phyloP scores from a whole-genome alignment of 2,888 invertebrate species.

The Drosophila cracens region DNA sequence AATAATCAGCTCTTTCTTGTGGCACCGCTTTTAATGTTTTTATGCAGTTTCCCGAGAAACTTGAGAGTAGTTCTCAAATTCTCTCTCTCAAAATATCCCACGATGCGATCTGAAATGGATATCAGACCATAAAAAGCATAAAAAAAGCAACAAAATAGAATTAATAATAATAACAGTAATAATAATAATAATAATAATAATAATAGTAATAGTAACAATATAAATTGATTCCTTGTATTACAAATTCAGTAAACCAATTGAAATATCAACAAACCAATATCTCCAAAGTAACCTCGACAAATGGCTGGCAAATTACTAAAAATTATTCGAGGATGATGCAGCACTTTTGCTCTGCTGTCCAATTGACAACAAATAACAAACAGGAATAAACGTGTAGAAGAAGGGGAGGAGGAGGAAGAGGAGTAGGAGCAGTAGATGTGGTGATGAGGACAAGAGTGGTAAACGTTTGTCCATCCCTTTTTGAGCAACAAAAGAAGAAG shows the following conservation, averaged over 20 bases:
- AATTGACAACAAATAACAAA: conserved; percentile 26
- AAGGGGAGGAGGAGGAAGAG: neutral
- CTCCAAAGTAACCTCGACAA: conserved; percentile 17
- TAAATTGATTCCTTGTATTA: neutral
- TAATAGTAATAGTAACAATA: rapidly evolving
- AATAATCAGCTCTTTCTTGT: neutral
- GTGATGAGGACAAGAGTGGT: neutral
- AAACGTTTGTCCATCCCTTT: conserved; percentile 27
- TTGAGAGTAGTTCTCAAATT: neutral
- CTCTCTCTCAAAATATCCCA: neutral
- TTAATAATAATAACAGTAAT: neutral
- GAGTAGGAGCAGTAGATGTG: neutral
- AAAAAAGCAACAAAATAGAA: neutral
- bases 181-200: too few species aligned
- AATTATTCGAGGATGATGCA: conserved; percentile 23
- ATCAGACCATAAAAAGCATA: neutral
- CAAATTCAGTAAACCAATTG: neutral
- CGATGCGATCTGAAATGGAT: neutral
- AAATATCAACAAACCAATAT: neutral
- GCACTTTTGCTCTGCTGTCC: conserved; percentile 7
- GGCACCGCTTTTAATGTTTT: conserved; percentile 1
- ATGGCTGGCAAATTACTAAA: conserved; percentile 12
- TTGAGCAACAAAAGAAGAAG: conserved; percentile 37
- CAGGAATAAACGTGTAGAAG: conserved; percentile 22
- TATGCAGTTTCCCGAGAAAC: neutral